Conservation (phyloP, 2,113 vertebrate species). For the Microcebus tavaratra region DNA sequence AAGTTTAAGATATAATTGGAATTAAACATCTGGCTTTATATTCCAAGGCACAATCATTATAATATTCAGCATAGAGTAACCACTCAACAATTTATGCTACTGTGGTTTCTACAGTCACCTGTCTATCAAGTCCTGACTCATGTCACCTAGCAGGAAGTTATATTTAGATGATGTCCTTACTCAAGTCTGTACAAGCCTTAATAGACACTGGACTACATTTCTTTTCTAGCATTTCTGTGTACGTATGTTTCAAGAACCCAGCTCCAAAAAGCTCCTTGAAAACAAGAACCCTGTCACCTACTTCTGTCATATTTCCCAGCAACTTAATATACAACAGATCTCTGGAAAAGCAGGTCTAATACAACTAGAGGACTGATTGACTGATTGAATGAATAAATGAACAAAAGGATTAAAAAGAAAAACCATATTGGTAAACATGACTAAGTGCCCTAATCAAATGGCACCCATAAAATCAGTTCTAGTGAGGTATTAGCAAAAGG, state of each 20-base stretch:
- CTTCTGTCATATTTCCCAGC: background rate
- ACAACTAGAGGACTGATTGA: background rate
- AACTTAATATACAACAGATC: background rate
- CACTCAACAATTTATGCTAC: background rate
- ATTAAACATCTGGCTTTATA: background rate
- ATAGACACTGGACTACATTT: background rate
- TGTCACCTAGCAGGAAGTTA: background rate
- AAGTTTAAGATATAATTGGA: background rate
- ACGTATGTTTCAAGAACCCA: slow-evolving; percentile 24
- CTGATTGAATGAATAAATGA: background rate
- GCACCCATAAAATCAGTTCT: background rate
- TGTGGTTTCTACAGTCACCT: background rate
- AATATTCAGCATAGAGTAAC: background rate
- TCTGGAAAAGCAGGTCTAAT: background rate
- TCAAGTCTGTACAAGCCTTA: background rate
- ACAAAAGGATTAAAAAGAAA: background rate
- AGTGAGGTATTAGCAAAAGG: background rate
- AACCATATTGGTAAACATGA: background rate
- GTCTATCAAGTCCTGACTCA: background rate
- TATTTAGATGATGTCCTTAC: background rate
- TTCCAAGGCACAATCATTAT: background rate
- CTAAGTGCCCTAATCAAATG: background rate
- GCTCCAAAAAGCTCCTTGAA: slow-evolving; percentile 47
- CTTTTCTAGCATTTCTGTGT: slow-evolving; percentile 25
- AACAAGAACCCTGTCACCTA: background rate